phyloP scores from a whole-genome alignment of 2,888 invertebrate genomes.

The Iphiclides podalirius region DNA sequence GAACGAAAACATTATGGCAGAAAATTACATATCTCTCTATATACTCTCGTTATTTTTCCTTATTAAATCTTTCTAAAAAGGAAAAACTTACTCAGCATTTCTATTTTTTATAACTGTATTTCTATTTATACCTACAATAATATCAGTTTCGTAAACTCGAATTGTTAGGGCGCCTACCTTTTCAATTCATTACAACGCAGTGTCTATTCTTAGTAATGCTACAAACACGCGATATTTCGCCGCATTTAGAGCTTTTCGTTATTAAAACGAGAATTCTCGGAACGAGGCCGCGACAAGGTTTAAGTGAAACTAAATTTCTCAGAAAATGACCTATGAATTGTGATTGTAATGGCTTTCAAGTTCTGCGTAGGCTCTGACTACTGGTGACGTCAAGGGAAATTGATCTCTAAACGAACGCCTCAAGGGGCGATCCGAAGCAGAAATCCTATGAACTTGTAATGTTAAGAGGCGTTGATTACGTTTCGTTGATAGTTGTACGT shows the following conservation, averaged over 20 bases:
- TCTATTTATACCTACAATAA: not conserved
- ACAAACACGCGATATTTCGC: conserved; percentile 6
- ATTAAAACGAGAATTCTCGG: conserved; percentile 33
- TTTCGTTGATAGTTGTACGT: not conserved
- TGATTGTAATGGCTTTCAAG: conserved; percentile 29
- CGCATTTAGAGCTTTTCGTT: conserved; percentile 17
- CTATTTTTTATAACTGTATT: too few relatives aligned
- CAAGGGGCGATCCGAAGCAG: not conserved
- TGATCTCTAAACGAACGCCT: conserved; percentile 10
- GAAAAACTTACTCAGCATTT: too few relatives aligned
- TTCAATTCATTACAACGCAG: not conserved
- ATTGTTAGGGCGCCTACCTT: not conserved
- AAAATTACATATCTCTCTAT: too few relatives aligned
- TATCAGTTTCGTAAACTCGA: not conserved
- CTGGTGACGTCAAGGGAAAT: not conserved
- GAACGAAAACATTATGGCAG: too few relatives aligned
- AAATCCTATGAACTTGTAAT: not conserved
- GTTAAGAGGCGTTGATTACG: not conserved
- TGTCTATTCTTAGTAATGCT: conserved; percentile 9
- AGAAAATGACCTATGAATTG: conserved; percentile 34
- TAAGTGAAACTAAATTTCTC: conserved; percentile 37
- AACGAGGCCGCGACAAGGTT: conserved; percentile 35
- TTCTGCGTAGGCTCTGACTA: conserved; percentile 24
- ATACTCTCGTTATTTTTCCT: too few relatives aligned
- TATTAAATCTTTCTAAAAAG: too few relatives aligned